Conservation (phyloP, 2,888 invertebrate genomes). For the Cylloceria caligata region DNA sequence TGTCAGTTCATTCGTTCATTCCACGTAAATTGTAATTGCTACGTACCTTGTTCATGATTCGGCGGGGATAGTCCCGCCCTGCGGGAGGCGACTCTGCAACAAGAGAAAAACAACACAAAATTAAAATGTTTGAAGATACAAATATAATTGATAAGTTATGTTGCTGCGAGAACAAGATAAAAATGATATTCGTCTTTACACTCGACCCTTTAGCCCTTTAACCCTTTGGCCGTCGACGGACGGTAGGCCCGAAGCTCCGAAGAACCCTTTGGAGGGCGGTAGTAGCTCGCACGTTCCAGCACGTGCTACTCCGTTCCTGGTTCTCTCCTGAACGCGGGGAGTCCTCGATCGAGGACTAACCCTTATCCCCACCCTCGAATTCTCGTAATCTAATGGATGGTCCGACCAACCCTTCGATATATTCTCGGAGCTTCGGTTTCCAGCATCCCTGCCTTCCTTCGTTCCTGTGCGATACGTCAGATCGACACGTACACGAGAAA, state of each 20-base stretch:
- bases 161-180: constrained; percentile 17
- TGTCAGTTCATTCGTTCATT: background rate
- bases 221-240: constrained; percentile 72
- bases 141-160: background rate
- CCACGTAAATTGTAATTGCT: background rate
- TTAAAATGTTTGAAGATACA: background rate
- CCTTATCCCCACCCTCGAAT: constrained; percentile 72
- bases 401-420: constrained; percentile 68
- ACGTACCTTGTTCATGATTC: constrained; percentile 85
- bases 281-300: constrained; percentile 67
- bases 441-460: constrained; percentile 36
- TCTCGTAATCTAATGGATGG: constrained; percentile 83
- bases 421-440: constrained; percentile 25
- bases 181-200: constrained; percentile 52
- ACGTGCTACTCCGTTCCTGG: constrained; percentile 55
- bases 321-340: constrained; percentile 4
- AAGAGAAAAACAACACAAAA: constrained; percentile 47
- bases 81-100: constrained; percentile 83
- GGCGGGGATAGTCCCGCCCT: constrained; percentile 83
- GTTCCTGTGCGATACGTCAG: background rate
- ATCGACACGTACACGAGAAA: constrained; percentile 37
- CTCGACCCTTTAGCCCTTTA: constrained; percentile 65
- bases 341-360: constrained; percentile 27
- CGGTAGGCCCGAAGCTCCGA: background rate
- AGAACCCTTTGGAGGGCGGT: constrained; percentile 11